These are phyloP conservation scores for Chrysomela aeneicollis DNA, from an alignment of 2,888 invertebrate genomes.

Conservation along the genomic window DNA sequence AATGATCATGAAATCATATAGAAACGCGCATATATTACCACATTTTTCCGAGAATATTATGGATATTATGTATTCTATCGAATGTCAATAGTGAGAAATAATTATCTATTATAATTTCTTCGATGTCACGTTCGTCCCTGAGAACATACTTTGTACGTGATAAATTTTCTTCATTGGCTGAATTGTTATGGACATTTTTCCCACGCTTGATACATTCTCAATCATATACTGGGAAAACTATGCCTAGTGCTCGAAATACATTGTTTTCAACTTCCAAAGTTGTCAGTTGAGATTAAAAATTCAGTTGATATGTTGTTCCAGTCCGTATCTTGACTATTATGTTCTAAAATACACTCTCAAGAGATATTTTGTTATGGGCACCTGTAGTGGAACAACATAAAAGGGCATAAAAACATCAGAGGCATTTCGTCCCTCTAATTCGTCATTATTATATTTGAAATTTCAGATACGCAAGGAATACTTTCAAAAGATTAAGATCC, in stretches of 20 bases:
- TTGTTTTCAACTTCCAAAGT: no score
- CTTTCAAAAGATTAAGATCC: not conserved
- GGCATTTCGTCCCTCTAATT: not conserved
- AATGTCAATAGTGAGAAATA: constrained; percentile 1
- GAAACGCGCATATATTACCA: not conserved
- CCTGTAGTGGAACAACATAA: not conserved
- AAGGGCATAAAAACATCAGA: not conserved
- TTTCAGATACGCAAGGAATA: not conserved
- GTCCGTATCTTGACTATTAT: not conserved
- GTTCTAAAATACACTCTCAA: not conserved
- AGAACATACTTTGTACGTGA: constrained; percentile 38
- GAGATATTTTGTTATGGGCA: not conserved
- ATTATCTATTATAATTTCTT: constrained; percentile 28
- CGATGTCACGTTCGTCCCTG: constrained; percentile 42
- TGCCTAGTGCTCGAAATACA: no score
- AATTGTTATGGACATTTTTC: not conserved
- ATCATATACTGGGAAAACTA: no score
- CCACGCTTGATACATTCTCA: not conserved
- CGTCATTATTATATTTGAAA: not conserved
- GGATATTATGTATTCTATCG: not conserved
- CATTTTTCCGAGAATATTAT: not conserved
- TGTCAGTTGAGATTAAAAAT: no score
- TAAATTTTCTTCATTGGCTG: constrained; percentile 34
- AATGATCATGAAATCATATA: no score
- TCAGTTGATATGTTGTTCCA: no score